A percentile compares a stretch with the other conserved stretches of the same genome.
phyloP scores from a whole-genome alignment of 1,140 invertebrate species.

The Rhynchophorus ferrugineus region DNA sequence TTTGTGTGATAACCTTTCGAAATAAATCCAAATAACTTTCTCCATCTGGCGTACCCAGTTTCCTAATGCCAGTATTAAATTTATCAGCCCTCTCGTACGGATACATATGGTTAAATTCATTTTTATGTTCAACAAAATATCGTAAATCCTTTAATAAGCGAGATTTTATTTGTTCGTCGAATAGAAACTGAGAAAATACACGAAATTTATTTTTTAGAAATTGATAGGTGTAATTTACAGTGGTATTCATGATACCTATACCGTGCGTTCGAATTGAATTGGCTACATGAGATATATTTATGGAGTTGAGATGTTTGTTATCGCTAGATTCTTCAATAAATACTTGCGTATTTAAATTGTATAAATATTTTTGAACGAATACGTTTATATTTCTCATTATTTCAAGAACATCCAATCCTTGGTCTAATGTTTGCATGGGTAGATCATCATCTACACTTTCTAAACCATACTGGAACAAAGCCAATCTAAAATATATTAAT shows the following conservation, averaged over 20 bases:
- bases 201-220: constrained; percentile 91
- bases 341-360: constrained; percentile 96
- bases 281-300: constrained; percentile 91
- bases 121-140: constrained; percentile 56
- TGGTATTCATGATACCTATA: constrained; percentile 95
- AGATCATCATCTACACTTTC: constrained; percentile 82
- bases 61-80: constrained; percentile 87
- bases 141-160: constrained; percentile 84
- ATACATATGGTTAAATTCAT: constrained; percentile 54
- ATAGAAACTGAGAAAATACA: constrained; percentile 95
- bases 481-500: constrained; percentile 48
- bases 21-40: constrained; percentile 90
- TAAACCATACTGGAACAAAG: constrained; percentile 76
- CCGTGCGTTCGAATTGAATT: constrained; percentile 98
- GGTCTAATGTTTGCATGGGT: constrained; percentile 93
- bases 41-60: constrained; percentile 76
- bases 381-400: constrained; percentile 96
- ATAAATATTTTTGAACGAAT: constrained; percentile 90
- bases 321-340: constrained; percentile 89
- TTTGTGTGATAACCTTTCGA: constrained; percentile 83
- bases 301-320: constrained; percentile 93
- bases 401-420: constrained; percentile 95
- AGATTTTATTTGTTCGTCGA: constrained; percentile 97
- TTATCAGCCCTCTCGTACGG: constrained; percentile 88
- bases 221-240: constrained; percentile 95